A percentile compares a stretch with the other conserved stretches of the same genome.
Evolutionary conservation across 1,140 invertebrate genomes (phyloP).

Genomic region (Frieseomelitta varia): DNA sequence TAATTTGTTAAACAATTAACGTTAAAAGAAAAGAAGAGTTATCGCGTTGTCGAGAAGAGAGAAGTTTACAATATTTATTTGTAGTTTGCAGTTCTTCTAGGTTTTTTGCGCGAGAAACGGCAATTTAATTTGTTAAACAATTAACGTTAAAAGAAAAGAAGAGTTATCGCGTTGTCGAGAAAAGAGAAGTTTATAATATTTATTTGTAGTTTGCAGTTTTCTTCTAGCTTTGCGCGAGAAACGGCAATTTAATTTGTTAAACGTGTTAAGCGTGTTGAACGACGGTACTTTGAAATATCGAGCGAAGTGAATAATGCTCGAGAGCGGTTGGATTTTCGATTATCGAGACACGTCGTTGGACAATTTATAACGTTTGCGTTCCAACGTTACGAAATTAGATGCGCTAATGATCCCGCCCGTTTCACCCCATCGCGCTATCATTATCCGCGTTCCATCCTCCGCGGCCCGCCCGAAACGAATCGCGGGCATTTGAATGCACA

Average conservation of each 20-base stretch:
- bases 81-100: no score
- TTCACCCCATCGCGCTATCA: slow-evolving; percentile 47
- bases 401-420: slow-evolving; percentile 44
- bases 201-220: no score
- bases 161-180: not conserved
- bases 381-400: slow-evolving; percentile 26
- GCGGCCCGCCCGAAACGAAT: slow-evolving; percentile 21
- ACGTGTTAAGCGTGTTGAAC: no score
- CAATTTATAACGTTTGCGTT: slow-evolving; percentile 40
- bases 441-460: slow-evolving; percentile 59
- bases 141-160: no score
- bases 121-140: not conserved
- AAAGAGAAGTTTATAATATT: not conserved
- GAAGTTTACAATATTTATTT: not conserved
- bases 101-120: not conserved
- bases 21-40: not conserved
- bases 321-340: not conserved
- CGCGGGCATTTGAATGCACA: slow-evolving; percentile 28
- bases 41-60: not conserved
- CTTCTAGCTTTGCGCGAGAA: not conserved
- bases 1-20: no score
- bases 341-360: slow-evolving; percentile 2
- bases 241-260: not conserved
- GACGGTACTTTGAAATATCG: no score
- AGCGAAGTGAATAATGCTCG: not conserved